Conservation (phyloP, 2,888 invertebrate species). For the Zygogramma bicolorata region DNA sequence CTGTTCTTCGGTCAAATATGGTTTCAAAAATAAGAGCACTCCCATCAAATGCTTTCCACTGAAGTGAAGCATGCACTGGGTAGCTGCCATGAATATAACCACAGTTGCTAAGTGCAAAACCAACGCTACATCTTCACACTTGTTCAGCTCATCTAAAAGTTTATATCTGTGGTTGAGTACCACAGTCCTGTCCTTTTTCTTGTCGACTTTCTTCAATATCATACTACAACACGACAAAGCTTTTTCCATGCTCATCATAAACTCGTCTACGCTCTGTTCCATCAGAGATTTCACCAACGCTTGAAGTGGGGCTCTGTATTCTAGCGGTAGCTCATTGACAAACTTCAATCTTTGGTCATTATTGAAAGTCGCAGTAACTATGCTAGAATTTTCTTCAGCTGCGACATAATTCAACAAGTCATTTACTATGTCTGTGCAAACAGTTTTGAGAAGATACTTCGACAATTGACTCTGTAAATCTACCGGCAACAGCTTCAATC, state of each 20-base stretch:
- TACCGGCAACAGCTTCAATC: slow-evolving; percentile 76
- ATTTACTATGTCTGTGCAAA: slow-evolving; percentile 85
- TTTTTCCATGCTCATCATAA: slow-evolving; percentile 80
- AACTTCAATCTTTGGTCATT: slow-evolving; percentile 79
- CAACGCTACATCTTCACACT: slow-evolving; percentile 82
- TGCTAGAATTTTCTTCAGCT: slow-evolving; percentile 76
- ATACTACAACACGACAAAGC: slow-evolving; percentile 80
- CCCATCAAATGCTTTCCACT: slow-evolving; percentile 93
- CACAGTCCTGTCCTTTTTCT: slow-evolving; percentile 85
- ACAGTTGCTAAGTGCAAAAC: slow-evolving; percentile 82
- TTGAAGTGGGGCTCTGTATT: slow-evolving; percentile 75
- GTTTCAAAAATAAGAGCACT: slow-evolving; percentile 80
- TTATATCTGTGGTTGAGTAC: slow-evolving; percentile 85
- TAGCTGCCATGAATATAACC: slow-evolving; percentile 83
- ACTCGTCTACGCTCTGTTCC: slow-evolving; percentile 82
- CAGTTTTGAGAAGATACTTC: slow-evolving; percentile 87
- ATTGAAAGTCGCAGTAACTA: slow-evolving; percentile 73
- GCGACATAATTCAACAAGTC: slow-evolving; percentile 84
- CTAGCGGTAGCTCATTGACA: slow-evolving; percentile 76
- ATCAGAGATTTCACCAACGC: slow-evolving; percentile 78
- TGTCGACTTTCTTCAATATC: slow-evolving; percentile 89
- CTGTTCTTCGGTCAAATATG: slow-evolving; percentile 76
- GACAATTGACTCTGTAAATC: slow-evolving; percentile 76
- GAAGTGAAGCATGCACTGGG: slow-evolving; percentile 88
- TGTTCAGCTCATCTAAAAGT: slow-evolving; percentile 81